A percentile compares a stretch with the other conserved stretches of the same genome.
phyloP scores from a whole-genome alignment of 1,140 invertebrate species.

The Achatina immaculata region DNA sequence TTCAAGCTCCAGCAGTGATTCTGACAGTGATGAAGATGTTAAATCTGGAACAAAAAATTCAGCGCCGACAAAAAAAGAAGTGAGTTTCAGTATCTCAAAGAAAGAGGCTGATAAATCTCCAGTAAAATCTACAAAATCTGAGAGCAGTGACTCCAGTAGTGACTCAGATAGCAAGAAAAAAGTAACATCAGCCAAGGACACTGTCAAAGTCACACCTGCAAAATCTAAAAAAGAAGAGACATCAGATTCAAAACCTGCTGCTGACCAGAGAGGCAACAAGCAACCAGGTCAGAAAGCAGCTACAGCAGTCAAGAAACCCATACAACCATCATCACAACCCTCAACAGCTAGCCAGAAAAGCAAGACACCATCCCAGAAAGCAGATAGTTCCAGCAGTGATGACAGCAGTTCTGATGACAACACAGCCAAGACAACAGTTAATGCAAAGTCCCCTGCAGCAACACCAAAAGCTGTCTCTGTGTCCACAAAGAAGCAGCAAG shows the following conservation, averaged over 20 bases:
- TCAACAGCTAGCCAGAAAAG: too few relatives aligned
- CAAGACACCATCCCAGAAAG: too few relatives aligned
- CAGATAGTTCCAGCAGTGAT: constrained; percentile 27
- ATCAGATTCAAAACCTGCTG: too few relatives aligned
- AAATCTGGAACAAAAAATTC: constrained; percentile 4
- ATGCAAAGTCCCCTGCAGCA: neutral
- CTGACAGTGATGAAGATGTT: constrained; percentile 37
- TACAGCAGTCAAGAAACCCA: too few relatives aligned
- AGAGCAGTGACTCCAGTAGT: constrained; percentile 37
- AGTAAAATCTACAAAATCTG: constrained; percentile 17
- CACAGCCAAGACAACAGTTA: constrained; percentile 32
- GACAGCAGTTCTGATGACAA: constrained; percentile 45
- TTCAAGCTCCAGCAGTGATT: constrained; percentile 17
- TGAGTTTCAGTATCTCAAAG: neutral
- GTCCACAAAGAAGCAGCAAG: neutral
- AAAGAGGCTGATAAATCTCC: constrained; percentile 5
- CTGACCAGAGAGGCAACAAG: too few relatives aligned
- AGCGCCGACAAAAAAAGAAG: neutral
- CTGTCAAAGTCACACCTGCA: neutral
- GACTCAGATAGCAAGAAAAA: constrained; percentile 35
- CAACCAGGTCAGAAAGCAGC: too few relatives aligned
- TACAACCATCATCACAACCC: too few relatives aligned
- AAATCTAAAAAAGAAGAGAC: constrained; percentile 1
- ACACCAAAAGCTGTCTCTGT: constrained; percentile 19
- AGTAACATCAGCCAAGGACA: neutral